Evolutionary conservation across 2,113 vertebrate genomes (phyloP), one percentile per base, ranked within the genome.

Genomic region (Heloderma charlesbogerti): DNA sequence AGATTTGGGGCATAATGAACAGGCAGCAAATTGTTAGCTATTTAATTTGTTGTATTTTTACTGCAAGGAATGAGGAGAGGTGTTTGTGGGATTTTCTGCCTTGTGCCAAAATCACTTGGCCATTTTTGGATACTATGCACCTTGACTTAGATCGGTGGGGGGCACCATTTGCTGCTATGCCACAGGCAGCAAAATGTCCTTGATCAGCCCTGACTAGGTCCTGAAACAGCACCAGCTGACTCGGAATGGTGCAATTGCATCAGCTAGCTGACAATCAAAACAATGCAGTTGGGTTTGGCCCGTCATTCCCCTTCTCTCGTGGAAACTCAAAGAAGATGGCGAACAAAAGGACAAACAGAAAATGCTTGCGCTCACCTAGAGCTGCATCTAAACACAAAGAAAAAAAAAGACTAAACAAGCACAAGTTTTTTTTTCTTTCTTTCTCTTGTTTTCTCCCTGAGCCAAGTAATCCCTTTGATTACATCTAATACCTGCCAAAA

Each of bases 391-490:
- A 97, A 98, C 97, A 97, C 10, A 97, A 97, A 96, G 97, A 95
- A 95, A 72, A n/a, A 72, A n/a, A 34, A 40, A n/a, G 93, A 95
- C 95, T 95, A 97, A 98, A 98, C 97, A 97, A 97, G 96, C 95
- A 89, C 94, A 97, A 97, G 96, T 97, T 98, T 98, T 98, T 98
- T 5, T 86, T 72, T 63, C 60, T 54, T 1, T 31, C 45, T 48
- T 29, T 29, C 48, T 29, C 15, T 97, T 97, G 94, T 99, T 90
- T 98, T 98, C 97, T 97, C 96, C 95, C 97, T 97, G 97, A 98
- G 98, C 98, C 98, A 97, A 97, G 97, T 99, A 99, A 99, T 99
- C 98, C 98, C 96, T 98, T 98, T 98, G 99, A 99, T 99, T 99
- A 98, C 96, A 98, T 98, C 98, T 99, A 99, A 99, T 99, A 98